Percentiles rank a stretch among this genome's conserved stretches.
These are phyloP conservation scores for Kradibia gibbosae DNA, from an alignment of 1,140 invertebrate genomes.

Conservation along the genomic window DNA sequence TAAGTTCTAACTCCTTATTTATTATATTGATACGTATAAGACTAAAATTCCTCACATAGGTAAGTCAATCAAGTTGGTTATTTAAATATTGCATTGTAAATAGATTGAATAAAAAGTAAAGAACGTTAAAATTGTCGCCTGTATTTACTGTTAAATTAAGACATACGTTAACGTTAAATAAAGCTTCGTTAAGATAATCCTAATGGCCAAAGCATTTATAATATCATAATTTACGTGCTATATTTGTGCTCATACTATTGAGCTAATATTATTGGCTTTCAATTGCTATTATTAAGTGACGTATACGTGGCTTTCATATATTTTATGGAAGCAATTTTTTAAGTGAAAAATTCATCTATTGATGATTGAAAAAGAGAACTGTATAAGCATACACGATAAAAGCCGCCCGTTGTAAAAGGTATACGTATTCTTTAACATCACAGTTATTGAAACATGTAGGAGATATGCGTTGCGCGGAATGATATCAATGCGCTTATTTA, in stretches of 20 bases:
- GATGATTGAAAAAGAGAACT: background rate
- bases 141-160: too few relatives aligned
- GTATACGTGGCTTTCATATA: background rate
- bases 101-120: too few relatives aligned
- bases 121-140: too few relatives aligned
- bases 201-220: background rate
- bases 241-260: background rate
- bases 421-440: background rate
- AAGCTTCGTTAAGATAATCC: background rate
- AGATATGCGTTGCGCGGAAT: constrained; percentile 3
- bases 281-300: background rate
- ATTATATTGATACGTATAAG: too few relatives aligned
- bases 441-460: background rate
- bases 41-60: too few relatives aligned
- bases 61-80: too few relatives aligned
- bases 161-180: too few relatives aligned
- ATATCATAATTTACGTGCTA: background rate
- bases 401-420: background rate
- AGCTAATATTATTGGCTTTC: background rate
- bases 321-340: background rate
- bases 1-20: too few relatives aligned
- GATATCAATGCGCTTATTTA: background rate
- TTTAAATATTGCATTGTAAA: too few relatives aligned
- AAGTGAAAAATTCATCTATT: constrained; percentile 14
- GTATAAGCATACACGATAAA: background rate